A percentile compares a stretch with the other conserved stretches of the same genome.
These are phyloP conservation scores for Sander lucioperca DNA, from an alignment of 2,113 vertebrate genomes.

Conservation along the genomic window DNA sequence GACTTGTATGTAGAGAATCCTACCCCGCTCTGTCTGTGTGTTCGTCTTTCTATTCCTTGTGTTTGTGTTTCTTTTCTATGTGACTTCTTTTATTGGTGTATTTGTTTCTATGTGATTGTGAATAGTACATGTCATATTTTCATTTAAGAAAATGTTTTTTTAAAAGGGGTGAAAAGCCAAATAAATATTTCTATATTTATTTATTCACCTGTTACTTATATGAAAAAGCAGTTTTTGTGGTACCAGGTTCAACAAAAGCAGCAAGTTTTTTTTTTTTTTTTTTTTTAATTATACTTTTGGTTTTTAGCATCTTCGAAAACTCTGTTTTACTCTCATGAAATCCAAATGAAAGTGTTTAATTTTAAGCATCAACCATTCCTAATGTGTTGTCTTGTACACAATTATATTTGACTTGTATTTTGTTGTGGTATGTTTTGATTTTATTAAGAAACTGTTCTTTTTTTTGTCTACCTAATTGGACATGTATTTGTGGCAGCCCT, in stretches of 20 bases:
- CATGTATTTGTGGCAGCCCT: slow-evolving; percentile 83
- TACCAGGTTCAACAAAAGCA: slow-evolving; percentile 60
- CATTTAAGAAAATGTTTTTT: slow-evolving; percentile 34
- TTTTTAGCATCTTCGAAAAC: slow-evolving; percentile 19
- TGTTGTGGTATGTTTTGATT: slow-evolving; percentile 50
- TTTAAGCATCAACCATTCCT: slow-evolving; percentile 15
- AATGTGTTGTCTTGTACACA: slow-evolving; percentile 49
- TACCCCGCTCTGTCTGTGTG: slow-evolving; percentile 74
- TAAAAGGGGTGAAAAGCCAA: slow-evolving; percentile 43
- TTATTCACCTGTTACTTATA: slow-evolving; percentile 57
- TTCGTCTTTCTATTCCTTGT: slow-evolving; percentile 60
- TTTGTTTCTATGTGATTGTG: slow-evolving; percentile 53
- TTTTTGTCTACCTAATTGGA: slow-evolving; percentile 68
- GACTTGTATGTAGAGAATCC: slow-evolving; percentile 93
- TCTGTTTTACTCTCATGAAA: slow-evolving; percentile 19
- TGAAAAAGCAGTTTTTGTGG: slow-evolving; percentile 88
- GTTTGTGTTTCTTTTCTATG: slow-evolving; percentile 72
- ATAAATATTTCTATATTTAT: slow-evolving; percentile 66
- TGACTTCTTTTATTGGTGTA: slow-evolving; percentile 64
- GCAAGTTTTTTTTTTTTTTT: slow-evolving; percentile 21
- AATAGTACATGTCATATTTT: slow-evolving; percentile 51
- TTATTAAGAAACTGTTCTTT: slow-evolving; percentile 28
- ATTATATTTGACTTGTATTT: slow-evolving; percentile 52
- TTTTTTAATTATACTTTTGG: not conserved
- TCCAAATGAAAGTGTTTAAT: slow-evolving; percentile 16